Evolutionary conservation across 2,113 vertebrate genomes (phyloP), one percentile per base, ranked within the genome.

Genomic region (Tetraodon nigroviridis): DNA sequence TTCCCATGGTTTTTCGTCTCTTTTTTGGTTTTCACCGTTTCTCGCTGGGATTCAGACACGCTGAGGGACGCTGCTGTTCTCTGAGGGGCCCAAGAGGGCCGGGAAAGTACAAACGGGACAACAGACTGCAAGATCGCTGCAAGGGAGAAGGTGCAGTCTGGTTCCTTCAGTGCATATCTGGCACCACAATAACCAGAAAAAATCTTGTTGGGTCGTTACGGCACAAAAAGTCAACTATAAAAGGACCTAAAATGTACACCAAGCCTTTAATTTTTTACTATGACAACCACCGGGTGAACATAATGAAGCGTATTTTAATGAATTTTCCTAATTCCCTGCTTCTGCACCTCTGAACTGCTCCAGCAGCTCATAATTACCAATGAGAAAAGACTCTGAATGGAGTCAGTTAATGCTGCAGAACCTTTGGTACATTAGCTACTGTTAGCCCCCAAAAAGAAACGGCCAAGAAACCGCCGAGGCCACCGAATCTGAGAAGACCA

Each of bases 71-170:
- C 40, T 6, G 20, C 47, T 5, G 6, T 22, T 2, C 37, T 65
- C 66, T 5, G 5, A 45, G 50, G 72, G 64, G 40, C 55, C 15
- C 11, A 37, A 55, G 13, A 59, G 48, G 52, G 55, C 37, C 56
- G 52, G 22, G 65, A 73, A 24, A 69, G 41, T 57, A 42, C 2
- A 17, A 69, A 53, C 18, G 40, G 56, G 68, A 62, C 61, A 51
- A 67, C 50, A 65, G 2, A 21, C 56, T 53, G 53, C 58, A 51
- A 56, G 7, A 69, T 6, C 49, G 55, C 44, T 58, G 45, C 51
- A 61, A 60, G 51, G 58, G 42, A 51, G 58, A 53, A 19, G 51
- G 45, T 47, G 67, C n/a, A 59, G 17, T 0, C 12, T 46, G 8
- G 3, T 27, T 37, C 32, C 8, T 37, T 37, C 10, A 37, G 12